Evolutionary conservation across 30 jellyfish, hydroid and myxozoan species (phyloP).

Genomic region (Euphysa ruthae): DNA sequence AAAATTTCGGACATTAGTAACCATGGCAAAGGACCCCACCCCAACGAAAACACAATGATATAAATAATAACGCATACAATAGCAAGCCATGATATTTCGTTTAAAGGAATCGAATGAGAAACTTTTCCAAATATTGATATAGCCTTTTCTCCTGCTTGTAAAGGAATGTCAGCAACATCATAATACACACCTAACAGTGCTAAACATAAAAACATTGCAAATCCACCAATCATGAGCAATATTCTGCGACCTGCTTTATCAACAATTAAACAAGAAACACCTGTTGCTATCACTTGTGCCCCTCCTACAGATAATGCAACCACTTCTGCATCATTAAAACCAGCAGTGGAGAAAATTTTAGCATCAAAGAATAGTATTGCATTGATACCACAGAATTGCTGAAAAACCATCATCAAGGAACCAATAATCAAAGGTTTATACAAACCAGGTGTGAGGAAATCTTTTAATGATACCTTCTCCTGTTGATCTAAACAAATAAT

Average conservation of each 20-base stretch:
- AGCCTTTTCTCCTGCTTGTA: background rate
- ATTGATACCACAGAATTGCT: slow-evolving; percentile 88
- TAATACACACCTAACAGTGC: slow-evolving; percentile 67
- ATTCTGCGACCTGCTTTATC: slow-evolving; percentile 83
- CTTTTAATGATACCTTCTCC: slow-evolving; percentile 62
- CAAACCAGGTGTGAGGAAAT: slow-evolving; percentile 54
- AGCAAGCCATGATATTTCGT: slow-evolving; percentile 72
- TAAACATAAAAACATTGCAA: slow-evolving; percentile 73
- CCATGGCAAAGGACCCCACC: slow-evolving; percentile 99
- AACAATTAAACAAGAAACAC: slow-evolving; percentile 81
- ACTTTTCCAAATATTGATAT: slow-evolving; percentile 23
- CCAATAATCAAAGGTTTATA: slow-evolving; percentile 67
- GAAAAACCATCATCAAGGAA: slow-evolving; percentile 76
- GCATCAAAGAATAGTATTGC: slow-evolving; percentile 72
- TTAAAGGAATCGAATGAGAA: slow-evolving; percentile 49
- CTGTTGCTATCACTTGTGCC: slow-evolving; percentile 80
- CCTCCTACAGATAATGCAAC: slow-evolving; percentile 52
- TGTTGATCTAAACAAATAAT: slow-evolving; percentile 51
- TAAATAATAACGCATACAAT: slow-evolving; percentile 44
- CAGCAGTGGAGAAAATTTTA: slow-evolving; percentile 64
- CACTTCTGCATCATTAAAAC: slow-evolving; percentile 35
- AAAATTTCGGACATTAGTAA: slow-evolving; percentile 87
- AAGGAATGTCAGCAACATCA: slow-evolving; percentile 44
- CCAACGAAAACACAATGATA: slow-evolving; percentile 60
- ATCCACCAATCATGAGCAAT: slow-evolving; percentile 68